Base-by-base conservation (phyloP, 1,140 invertebrate genomes). In the Hylaeus volcanicus region DNA sequence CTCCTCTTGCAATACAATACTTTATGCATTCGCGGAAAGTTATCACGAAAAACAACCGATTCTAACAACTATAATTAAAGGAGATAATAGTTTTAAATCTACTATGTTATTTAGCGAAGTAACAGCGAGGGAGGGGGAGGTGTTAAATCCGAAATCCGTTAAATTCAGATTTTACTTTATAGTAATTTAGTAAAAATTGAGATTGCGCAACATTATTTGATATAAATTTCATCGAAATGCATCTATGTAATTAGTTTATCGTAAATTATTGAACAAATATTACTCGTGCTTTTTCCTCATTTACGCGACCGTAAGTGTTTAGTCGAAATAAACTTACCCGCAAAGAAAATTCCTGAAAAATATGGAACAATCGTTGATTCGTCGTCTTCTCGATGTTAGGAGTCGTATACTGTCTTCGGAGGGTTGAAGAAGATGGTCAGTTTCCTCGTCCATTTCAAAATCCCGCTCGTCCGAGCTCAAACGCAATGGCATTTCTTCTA, bases 381-480 rank as follows among this genome's bases (percentile, higher is more conserved):
- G 87, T 66, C 90, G 86, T 64, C 90, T 92, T 74, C 88, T 86
- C 14, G 79, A 85, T 5, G 90, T 86, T 55, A 92, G 79, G 14
- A 91, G 86, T 39, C 90, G 79, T 55, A 92, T 90, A 85, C 89
- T 91, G 83, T 92, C 88, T 77, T 93, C 91, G 15, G 93, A 86
- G 55, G 94, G 93, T 70, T 94, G 94, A 72, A 96, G 91, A 80
- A 96, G 93, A 91, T 95, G 95, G 86, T 96, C 95, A 48, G 94
- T 94, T 89, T 95, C 95, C 87, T 96, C 95, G 83, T 95, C 95
- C 93, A 95, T 95, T 91, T 96, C 95, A 91, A 96, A 96, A 88
- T 95, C 94, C 88, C 94, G 94, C 89, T 94, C 93, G 39, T 94
- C 93, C 78, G 93, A 93, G 79, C 92, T 93, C 26, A 94, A 88